Conservation (phyloP, 92 coral and sea anemone genomes). For the Meandrina meandrites region DNA sequence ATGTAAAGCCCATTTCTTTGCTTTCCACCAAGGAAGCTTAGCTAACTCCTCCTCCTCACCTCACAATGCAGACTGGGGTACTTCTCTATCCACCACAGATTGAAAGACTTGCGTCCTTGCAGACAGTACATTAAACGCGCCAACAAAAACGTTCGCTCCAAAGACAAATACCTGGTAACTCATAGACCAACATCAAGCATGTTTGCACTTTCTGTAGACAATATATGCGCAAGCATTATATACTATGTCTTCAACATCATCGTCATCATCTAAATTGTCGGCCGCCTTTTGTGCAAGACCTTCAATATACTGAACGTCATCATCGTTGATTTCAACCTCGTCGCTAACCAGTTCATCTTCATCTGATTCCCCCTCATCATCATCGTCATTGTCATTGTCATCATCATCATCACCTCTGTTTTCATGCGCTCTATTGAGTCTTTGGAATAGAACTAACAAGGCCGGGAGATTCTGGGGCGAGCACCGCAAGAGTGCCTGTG, state of each 20-base stretch:
- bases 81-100: slow-evolving; percentile 77
- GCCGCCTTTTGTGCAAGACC: slow-evolving; percentile 86
- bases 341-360: slow-evolving; percentile 97
- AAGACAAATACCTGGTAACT: too few species aligned
- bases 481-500: slow-evolving; percentile 74
- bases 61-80: slow-evolving; percentile 85
- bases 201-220: too few species aligned
- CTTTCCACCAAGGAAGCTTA: slow-evolving; percentile 97
- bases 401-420: slow-evolving; percentile 65
- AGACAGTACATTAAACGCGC: too few species aligned
- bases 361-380: slow-evolving; percentile 64
- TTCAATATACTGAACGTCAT: slow-evolving; percentile 93
- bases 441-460: slow-evolving; percentile 77
- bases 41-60: slow-evolving; percentile 93
- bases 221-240: too few species aligned
- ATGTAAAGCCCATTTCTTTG: slow-evolving; percentile 96
- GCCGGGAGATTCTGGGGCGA: slow-evolving; percentile 86
- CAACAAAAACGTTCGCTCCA: too few species aligned
- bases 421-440: slow-evolving; percentile 94
- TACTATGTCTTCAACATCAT: slow-evolving; percentile 76
- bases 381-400: slow-evolving; percentile 71
- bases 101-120: slow-evolving; percentile 92
- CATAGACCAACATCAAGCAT: too few species aligned
- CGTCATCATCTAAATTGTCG: slow-evolving; percentile 79
- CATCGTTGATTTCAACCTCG: slow-evolving; percentile 96